These are phyloP conservation scores for Plectrocnemia conspersa DNA, from an alignment of 1,140 invertebrate genomes.

Conservation along the genomic window DNA sequence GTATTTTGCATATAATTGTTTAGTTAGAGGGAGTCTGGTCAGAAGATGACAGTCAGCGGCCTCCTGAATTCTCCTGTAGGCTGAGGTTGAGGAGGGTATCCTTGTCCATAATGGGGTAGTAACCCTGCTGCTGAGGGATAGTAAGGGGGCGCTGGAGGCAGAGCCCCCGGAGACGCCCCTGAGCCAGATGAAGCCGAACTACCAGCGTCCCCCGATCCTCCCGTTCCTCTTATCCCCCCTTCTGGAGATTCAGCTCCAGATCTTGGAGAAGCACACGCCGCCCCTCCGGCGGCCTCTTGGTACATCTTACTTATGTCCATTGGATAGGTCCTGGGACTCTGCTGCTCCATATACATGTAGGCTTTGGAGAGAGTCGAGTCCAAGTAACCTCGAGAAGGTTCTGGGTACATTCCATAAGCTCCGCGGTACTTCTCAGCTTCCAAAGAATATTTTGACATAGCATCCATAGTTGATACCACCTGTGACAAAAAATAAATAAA, in stretches of 20 bases:
- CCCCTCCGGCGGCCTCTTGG: conserved; percentile 47
- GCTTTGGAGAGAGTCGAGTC: conserved; percentile 73
- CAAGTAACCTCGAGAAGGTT: conserved; percentile 65
- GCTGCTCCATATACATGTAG: conserved; percentile 76
- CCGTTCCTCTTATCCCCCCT: conserved; percentile 47
- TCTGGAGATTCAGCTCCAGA: conserved; percentile 62
- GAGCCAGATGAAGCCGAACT: conserved; percentile 58
- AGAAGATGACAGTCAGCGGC: conserved; percentile 81
- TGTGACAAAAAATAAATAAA: no score
- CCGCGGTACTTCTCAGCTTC: conserved; percentile 71
- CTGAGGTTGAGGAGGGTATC: conserved; percentile 52
- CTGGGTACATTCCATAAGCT: conserved; percentile 65
- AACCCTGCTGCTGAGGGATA: conserved; percentile 57
- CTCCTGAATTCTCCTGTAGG: conserved; percentile 63
- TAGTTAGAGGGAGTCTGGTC: conserved; percentile 58
- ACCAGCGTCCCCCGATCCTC: conserved; percentile 55
- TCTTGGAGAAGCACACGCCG: conserved; percentile 52
- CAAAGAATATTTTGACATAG: conserved; percentile 69
- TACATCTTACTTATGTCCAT: conserved; percentile 70
- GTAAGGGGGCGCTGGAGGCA: conserved; percentile 55
- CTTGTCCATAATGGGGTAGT: conserved; percentile 59
- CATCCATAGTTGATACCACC: conserved; percentile 70
- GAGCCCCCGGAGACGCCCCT: conserved; percentile 57
- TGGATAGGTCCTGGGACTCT: conserved; percentile 55
- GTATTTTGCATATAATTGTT: no score